Base-by-base conservation (phyloP, 2,113 vertebrate genomes). In the Holacanthus passer region DNA sequence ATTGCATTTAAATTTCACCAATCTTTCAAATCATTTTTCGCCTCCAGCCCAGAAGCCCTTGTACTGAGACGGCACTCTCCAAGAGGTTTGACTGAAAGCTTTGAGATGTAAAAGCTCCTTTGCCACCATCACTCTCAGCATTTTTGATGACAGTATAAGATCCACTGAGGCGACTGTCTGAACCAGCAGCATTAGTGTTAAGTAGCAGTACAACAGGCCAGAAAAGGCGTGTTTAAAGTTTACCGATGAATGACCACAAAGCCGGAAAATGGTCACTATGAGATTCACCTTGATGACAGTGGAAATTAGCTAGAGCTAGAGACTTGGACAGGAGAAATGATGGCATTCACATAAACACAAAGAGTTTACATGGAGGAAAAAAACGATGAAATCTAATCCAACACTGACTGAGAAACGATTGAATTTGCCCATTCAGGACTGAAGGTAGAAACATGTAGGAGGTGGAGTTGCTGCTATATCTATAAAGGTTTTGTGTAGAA, bases 121-220 rank as follows among this genome's bases (percentile, higher is more conserved):
- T 74, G 55, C 66, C 73, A 55, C 52, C 50, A 74, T 79, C 73
- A 31, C 20, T 27, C 60, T 35, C 55, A 10, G 67, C 66, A 66
- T 39, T 67, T 75, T 45, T 27, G 27, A 59, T 73, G 74, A 72
- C 48, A 56, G 24, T 63, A 56, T 56, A 67, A 73, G 79, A 81
- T 86, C 75, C 73, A 80, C 73, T 73, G 63, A 88, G 83, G 77
- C 73, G 82, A 87, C 62, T 60, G 64, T 90, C 82, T 77, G 41
- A 78, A 69, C 47, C 68, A 92, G 90, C 91, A 95, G 92, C 85
- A 77, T 73, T 73, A 81, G 77, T 74, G 48, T 31, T 77, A 66
- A 88, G 79, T 85, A 93, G 90, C 88, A 85, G 77, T 84, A 87
- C 64, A 91, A 86, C 45, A 77, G 73, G 89, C 64, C 79, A 67